These are phyloP conservation scores for Shinisaurus crocodilurus DNA, from an alignment of 2,113 vertebrate genomes.

Conservation along the genomic window DNA sequence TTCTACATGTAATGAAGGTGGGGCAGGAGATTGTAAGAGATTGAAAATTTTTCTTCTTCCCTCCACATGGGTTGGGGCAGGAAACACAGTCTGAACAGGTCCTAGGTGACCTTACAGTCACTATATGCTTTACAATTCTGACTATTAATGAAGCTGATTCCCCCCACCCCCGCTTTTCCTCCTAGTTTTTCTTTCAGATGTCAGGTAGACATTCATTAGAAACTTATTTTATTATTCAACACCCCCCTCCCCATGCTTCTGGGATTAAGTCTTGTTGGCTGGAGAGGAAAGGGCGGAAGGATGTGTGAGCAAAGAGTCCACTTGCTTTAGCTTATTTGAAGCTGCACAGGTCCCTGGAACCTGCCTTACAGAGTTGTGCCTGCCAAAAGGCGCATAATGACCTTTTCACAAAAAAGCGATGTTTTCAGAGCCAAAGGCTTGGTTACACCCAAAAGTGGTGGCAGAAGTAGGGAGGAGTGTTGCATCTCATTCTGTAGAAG, in stretches of 20 bases:
- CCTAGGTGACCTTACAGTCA: not conserved
- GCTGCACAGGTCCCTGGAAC: slow-evolving; percentile 9
- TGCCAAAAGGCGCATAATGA: slow-evolving; percentile 16
- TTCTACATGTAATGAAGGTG: not conserved
- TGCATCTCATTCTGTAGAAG: not conserved
- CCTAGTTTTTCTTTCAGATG: not conserved
- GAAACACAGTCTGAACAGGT: not conserved
- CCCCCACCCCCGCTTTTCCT: not conserved
- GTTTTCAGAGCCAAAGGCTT: slow-evolving; percentile 12
- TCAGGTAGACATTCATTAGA: not conserved
- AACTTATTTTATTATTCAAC: not conserved
- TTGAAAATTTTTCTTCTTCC: not conserved
- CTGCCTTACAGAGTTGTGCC: slow-evolving; percentile 4
- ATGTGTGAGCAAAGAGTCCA: slow-evolving; percentile 4
- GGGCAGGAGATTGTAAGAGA: not conserved
- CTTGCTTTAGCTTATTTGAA: slow-evolving; percentile 5
- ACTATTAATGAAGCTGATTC: not conserved
- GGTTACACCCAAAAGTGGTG: slow-evolving; percentile 6
- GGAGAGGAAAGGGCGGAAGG: slow-evolving; percentile 15
- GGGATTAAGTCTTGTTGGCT: slow-evolving; percentile 8
- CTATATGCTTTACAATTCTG: not conserved
- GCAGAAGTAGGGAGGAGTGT: not conserved
- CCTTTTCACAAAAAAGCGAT: slow-evolving; percentile 1
- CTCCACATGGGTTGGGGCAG: not conserved
- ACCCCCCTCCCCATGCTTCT: not conserved